phyloP scores from a whole-genome alignment of 1,140 invertebrate genomes.

The Sitobion miscanthi region DNA sequence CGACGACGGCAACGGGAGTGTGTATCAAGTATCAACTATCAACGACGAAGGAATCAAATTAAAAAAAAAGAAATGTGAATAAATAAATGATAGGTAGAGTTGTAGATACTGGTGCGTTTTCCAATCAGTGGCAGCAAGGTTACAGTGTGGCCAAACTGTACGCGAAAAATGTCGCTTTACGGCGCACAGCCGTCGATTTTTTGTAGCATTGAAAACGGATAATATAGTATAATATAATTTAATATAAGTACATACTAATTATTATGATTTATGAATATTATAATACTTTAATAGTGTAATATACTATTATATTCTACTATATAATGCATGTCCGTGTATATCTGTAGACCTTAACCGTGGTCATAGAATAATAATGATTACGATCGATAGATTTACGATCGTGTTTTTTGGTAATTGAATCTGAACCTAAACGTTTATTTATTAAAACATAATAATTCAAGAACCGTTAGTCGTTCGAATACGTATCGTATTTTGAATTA shows the following conservation, averaged over 20 bases:
- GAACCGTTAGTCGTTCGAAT: neutral
- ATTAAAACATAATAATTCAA: neutral
- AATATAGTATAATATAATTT: too few relatives aligned
- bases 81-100: slow-evolving; percentile 24
- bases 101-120: slow-evolving; percentile 8
- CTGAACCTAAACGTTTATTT: neutral
- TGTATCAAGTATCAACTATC: neutral
- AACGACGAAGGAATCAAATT: neutral
- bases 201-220: neutral
- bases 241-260: too few relatives aligned
- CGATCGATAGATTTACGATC: too few relatives aligned
- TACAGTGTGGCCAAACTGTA: neutral
- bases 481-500: neutral
- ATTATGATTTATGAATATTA: too few relatives aligned
- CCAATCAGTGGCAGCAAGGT: neutral
- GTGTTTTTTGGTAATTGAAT: too few relatives aligned
- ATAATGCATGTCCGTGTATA: neutral
- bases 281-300: too few relatives aligned
- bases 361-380: neutral
- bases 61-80: neutral
- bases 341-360: neutral
- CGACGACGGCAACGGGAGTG: neutral
- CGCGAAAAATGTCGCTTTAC: neutral
- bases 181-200: neutral
- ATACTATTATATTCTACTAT: neutral